phyloP scores from a whole-genome alignment of 2,888 invertebrate species.

The Capitulum mitella region DNA sequence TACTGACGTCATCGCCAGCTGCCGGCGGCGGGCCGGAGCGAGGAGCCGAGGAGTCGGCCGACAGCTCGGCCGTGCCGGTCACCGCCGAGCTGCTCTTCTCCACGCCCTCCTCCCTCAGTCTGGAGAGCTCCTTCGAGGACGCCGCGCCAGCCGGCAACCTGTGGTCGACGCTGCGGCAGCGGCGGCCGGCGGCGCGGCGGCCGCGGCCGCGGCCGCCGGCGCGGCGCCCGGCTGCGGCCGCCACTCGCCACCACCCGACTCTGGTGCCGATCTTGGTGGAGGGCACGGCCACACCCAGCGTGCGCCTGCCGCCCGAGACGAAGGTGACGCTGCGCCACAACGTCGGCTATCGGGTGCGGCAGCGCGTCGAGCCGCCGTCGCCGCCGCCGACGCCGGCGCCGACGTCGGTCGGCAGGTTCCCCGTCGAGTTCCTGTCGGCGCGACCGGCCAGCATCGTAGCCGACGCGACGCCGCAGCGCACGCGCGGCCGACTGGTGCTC shows the following conservation, averaged over 20 bases:
- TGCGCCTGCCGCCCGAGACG: not conserved
- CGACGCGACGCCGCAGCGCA: conserved; percentile 77
- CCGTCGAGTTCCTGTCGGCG: conserved; percentile 49
- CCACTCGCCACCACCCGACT: not conserved
- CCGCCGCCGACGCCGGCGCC: not conserved
- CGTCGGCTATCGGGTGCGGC: not conserved
- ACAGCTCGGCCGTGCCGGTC: not conserved
- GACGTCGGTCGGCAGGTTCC: conserved; percentile 36
- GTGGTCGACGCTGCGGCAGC: not conserved
- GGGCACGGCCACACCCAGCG: not conserved
- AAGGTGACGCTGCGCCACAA: not conserved
- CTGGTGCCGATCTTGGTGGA: not conserved
- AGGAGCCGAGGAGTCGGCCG: not conserved
- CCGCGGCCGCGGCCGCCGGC: not conserved
- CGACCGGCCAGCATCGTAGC: conserved; percentile 54
- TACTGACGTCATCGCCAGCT: not conserved
- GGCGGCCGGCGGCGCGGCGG: not conserved
- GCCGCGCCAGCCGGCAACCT: not conserved
- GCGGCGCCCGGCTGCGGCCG: not conserved
- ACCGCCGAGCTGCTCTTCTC: not conserved
- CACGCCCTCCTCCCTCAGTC: not conserved
- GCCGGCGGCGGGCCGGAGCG: not conserved
- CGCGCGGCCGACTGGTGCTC: conserved; percentile 59
- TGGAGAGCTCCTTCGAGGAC: not conserved
- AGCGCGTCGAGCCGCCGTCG: not conserved